A percentile compares a stretch with the other conserved stretches of the same genome.
These are phyloP conservation scores for Drosophila maculinotata DNA, from an alignment of 2,888 invertebrate genomes.

Conservation along the genomic window DNA sequence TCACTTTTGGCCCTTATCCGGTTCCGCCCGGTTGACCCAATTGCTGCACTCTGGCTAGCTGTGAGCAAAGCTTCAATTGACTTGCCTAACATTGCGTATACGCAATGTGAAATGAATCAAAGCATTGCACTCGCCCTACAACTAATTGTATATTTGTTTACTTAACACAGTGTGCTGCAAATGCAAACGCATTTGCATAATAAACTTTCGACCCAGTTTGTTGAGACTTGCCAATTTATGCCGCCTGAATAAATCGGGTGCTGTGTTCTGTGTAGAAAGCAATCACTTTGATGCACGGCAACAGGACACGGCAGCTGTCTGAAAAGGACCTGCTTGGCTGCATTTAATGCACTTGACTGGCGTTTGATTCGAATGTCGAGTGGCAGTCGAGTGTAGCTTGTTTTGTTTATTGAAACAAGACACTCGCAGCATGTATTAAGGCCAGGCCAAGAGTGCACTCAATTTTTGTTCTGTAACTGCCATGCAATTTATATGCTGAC, in stretches of 20 bases:
- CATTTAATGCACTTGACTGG: constrained; percentile 24
- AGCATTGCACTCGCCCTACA: constrained; percentile 14
- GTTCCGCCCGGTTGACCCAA: background rate
- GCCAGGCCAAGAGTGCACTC: constrained; percentile 16
- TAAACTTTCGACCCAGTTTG: constrained; percentile 24
- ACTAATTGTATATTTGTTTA: constrained; percentile 27
- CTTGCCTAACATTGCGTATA: constrained; percentile 25
- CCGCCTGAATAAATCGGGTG: constrained; percentile 2
- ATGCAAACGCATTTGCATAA: constrained; percentile 38
- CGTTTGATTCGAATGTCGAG: constrained; percentile 13
- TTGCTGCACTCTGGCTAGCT: background rate
- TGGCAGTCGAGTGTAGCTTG: constrained; percentile 22
- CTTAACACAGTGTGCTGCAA: constrained; percentile 4
- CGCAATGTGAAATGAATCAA: constrained; percentile 33
- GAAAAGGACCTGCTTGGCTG: constrained; percentile 9
- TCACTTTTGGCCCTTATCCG: constrained; percentile 32
- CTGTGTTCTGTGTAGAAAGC: constrained; percentile 13
- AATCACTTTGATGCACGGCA: constrained; percentile 31
- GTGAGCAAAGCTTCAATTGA: constrained; percentile 1
- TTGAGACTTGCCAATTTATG: constrained; percentile 12
- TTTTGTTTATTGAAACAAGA: constrained; percentile 34
- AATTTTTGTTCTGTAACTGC: constrained; percentile 42
- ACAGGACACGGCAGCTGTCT: background rate
- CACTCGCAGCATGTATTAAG: background rate
- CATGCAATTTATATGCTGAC: constrained; percentile 67